Evolutionary conservation across 2,888 invertebrate species (phyloP), one percentile per base, ranked within the genome.

Genomic region (Monochamus alternatus): DNA sequence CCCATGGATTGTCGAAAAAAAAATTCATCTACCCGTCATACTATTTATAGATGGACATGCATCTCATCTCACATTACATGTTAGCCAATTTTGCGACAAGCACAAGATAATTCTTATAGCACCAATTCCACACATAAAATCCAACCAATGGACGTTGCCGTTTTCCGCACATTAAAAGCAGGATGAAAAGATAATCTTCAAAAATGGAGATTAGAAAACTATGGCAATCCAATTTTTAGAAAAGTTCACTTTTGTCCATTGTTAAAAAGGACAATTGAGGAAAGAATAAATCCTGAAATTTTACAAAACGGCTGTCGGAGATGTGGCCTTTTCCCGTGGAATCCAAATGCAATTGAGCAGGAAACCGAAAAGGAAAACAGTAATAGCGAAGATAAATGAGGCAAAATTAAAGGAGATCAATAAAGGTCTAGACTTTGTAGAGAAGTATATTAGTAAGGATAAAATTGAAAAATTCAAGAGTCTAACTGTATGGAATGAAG

Each of bases 21-120:
- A 84, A 65, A 84, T 88, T 52, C 71, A 82, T 66, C 78, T 84
- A 30, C 88, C 84, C 63, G 80, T 88, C 44, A 83, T 89, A 67
- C 70, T 88, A 5, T 89, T 87, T 73, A 78, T 89, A 44, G 89
- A 89, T 81, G 87, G 86, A 22, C 87, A 87, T 76, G 58, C 81
- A 7, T 88, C 87, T 5, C 87, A 89, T 77, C 72, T 88, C 76
- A 59, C 81, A 8, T 88, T 87, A 5, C 87, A 89, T 77, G 69
- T 88, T 32, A 62, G 32, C 3, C 5, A 59, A 31, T 75, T 51
- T 32, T 67, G 52, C 47, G 66, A 67, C 4, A 10, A 67, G 32
- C 68, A 62, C 32, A 31, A 68, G 43, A 68, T 58, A 32, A 58
- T 58, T 44, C 68, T 68, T 55, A 44, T 58, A 38, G 59, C 68